Evolutionary conservation across 2,888 invertebrate species (phyloP).

Genomic region (Troides oblongomaculatus): DNA sequence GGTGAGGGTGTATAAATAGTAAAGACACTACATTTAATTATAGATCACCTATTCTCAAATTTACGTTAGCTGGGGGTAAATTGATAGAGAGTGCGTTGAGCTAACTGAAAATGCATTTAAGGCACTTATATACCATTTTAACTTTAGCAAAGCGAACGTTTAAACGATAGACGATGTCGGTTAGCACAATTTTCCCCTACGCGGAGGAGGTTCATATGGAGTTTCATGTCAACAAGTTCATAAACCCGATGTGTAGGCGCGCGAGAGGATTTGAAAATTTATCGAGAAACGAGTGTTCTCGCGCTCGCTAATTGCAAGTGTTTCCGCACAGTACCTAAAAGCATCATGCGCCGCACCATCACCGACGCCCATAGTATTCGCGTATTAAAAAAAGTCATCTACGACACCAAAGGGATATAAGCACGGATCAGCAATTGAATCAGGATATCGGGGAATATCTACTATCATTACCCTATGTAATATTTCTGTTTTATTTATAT

Average conservation of each 20-base stretch:
- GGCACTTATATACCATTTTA: constrained; percentile 21
- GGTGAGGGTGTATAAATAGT: not conserved
- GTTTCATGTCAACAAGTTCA: constrained; percentile 23
- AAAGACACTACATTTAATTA: constrained; percentile 4
- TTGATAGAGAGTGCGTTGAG: constrained; percentile 11
- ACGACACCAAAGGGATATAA: not conserved
- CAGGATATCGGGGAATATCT: too few relatives aligned
- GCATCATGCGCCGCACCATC: not conserved
- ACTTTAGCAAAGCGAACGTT: constrained; percentile 18
- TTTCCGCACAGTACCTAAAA: not conserved
- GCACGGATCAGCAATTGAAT: too few relatives aligned
- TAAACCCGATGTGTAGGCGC: not conserved
- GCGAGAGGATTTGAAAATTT: constrained; percentile 14
- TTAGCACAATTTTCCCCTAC: constrained; percentile 14
- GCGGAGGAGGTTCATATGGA: constrained; percentile 2
- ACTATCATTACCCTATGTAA: too few relatives aligned
- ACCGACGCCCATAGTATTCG: not conserved
- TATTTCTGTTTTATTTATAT: too few relatives aligned
- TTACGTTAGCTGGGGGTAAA: constrained; percentile 1
- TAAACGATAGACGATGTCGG: constrained; percentile 16
- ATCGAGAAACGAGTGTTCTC: constrained; percentile 10
- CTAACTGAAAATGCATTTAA: constrained; percentile 18
- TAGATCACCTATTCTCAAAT: constrained; percentile 1
- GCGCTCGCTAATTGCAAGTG: constrained; percentile 7
- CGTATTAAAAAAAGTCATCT: not conserved